Conservation (phyloP, 2,797 vertebrate species). For the Chelmon rostratus region DNA sequence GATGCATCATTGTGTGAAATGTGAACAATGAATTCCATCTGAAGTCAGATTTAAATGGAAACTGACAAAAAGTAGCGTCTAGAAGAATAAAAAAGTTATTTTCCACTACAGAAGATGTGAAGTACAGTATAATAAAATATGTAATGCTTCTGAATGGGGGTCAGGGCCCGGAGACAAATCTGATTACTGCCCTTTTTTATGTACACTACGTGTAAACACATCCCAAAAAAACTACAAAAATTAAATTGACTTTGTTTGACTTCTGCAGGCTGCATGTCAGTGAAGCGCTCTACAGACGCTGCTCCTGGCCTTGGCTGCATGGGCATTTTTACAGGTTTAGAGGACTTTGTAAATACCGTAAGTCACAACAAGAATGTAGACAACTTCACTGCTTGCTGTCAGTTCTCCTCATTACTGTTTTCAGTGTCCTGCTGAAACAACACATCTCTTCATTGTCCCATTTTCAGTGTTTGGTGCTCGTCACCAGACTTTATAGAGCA, state of each 20-base stretch:
- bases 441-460: slow-evolving; percentile 30
- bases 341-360: slow-evolving; percentile 55
- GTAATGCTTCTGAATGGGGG: neutral
- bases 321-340: slow-evolving; percentile 22
- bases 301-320: slow-evolving; percentile 18
- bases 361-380: slow-evolving; percentile 75
- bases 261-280: slow-evolving; percentile 9
- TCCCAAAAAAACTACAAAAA: neutral
- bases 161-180: neutral
- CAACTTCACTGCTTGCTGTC: slow-evolving; percentile 62
- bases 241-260: slow-evolving; percentile 5
- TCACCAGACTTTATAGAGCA: slow-evolving; percentile 1
- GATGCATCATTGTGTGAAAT: neutral
- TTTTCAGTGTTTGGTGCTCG: slow-evolving; percentile 32
- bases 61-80: neutral
- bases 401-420: slow-evolving; percentile 46
- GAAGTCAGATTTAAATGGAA: neutral
- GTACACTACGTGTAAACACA: neutral
- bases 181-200: neutral
- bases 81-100: neutral
- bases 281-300: neutral
- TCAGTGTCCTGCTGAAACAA: slow-evolving; percentile 49
- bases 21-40: neutral
- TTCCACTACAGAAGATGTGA: neutral
- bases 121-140: neutral